Conservation (phyloP, 2,113 vertebrate species). For the Chionomys nivalis region DNA sequence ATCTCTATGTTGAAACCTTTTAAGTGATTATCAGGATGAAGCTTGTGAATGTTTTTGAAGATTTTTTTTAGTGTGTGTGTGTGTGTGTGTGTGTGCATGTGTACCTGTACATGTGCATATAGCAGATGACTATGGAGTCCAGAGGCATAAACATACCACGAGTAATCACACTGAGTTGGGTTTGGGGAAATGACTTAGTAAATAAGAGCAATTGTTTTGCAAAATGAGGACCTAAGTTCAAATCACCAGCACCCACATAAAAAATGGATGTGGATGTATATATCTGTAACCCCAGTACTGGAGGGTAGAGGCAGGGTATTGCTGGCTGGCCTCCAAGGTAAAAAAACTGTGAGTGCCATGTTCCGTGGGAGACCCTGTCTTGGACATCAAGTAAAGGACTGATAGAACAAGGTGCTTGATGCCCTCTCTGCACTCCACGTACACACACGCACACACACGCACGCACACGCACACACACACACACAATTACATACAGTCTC, state of each 20-base stretch:
- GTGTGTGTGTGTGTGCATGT: neutral
- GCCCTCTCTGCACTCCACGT: neutral
- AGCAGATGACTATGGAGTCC: neutral
- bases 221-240: neutral
- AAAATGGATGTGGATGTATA: neutral
- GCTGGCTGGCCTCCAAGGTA: neutral
- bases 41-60: neutral
- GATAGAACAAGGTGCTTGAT: too few relatives aligned
- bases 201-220: neutral
- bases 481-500: too few relatives aligned
- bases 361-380: neutral
- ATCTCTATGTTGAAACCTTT: conserved; percentile 38
- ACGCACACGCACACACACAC: too few relatives aligned
- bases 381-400: neutral
- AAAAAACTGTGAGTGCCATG: too few relatives aligned
- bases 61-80: neutral
- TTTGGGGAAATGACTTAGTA: neutral
- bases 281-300: too few relatives aligned
- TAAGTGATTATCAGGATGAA: conserved; percentile 19
- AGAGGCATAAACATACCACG: neutral
- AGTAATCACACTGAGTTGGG: neutral
- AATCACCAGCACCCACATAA: neutral
- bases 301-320: neutral
- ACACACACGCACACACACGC: neutral
- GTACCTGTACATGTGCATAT: neutral